Evolutionary conservation across 2,113 vertebrate species (phyloP).

Genomic region (Muntiacus muntjak): DNA sequence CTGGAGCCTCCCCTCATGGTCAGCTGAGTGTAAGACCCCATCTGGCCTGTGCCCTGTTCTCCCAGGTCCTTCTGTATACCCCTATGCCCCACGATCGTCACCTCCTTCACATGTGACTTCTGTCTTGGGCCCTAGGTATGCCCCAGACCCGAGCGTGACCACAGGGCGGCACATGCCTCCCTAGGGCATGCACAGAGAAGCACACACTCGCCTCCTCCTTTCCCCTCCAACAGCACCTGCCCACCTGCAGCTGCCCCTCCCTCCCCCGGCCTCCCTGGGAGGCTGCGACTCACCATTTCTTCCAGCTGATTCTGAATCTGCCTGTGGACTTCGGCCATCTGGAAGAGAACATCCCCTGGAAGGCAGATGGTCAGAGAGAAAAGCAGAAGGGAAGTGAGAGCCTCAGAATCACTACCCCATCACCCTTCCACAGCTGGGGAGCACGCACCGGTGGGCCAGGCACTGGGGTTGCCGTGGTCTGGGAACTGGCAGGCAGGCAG

Average conservation of each 20-base stretch:
- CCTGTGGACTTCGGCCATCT: constrained; percentile 98
- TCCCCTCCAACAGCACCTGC: accelerated
- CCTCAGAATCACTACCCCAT: background rate
- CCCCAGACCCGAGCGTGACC: too few species aligned
- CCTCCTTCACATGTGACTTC: background rate
- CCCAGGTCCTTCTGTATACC: too few species aligned
- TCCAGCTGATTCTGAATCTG: constrained; percentile 98
- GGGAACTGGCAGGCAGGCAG: background rate
- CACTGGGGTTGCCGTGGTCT: background rate
- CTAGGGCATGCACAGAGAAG: accelerated
- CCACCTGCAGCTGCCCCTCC: background rate
- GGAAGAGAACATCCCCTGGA: constrained; percentile 98
- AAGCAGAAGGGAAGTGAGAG: background rate
- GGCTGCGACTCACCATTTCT: constrained; percentile 90
- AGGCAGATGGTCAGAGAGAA: background rate
- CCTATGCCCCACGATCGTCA: accelerated
- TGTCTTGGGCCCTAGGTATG: background rate
- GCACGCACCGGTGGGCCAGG: background rate
- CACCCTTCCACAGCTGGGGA: background rate
- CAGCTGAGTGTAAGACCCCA: background rate
- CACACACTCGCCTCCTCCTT: accelerated
- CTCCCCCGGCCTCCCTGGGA: accelerated
- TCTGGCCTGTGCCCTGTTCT: background rate
- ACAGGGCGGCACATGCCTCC: accelerated
- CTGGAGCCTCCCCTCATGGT: accelerated